Conservation (phyloP, 2,113 vertebrate species). For the Dasyornis broadbenti region DNA sequence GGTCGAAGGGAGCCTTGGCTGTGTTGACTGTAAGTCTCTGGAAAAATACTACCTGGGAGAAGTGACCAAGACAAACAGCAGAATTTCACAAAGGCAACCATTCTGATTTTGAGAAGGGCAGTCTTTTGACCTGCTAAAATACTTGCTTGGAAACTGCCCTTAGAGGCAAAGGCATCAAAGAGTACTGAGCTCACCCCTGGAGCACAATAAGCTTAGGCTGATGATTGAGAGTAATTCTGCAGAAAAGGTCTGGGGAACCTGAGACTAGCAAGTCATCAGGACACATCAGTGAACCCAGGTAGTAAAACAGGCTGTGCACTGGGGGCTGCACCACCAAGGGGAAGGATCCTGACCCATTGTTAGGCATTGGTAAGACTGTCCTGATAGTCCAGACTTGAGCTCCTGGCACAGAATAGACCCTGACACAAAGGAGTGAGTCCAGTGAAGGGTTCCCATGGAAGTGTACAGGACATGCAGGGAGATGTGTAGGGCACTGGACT, state of each 20-base stretch:
- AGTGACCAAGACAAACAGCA: background rate
- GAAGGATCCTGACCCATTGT: background rate
- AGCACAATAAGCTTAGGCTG: background rate
- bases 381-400: background rate
- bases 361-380: background rate
- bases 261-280: background rate
- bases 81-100: background rate
- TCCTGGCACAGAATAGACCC: background rate
- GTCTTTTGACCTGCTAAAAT: background rate
- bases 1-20: background rate
- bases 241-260: background rate
- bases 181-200: background rate
- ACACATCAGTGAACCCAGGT: rapidly evolving
- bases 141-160: background rate
- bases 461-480: background rate
- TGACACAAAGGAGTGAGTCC: background rate
- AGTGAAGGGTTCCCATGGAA: background rate
- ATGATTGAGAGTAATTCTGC: background rate
- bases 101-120: background rate
- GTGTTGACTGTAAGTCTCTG: background rate
- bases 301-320: background rate
- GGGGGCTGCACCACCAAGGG: background rate
- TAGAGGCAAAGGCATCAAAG: background rate
- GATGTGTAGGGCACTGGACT: background rate
- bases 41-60: background rate